A percentile compares a stretch with the other conserved stretches of the same genome.
These are phyloP conservation scores for Helicoverpa zea DNA, from an alignment of 1,140 invertebrate genomes.

Conservation along the genomic window DNA sequence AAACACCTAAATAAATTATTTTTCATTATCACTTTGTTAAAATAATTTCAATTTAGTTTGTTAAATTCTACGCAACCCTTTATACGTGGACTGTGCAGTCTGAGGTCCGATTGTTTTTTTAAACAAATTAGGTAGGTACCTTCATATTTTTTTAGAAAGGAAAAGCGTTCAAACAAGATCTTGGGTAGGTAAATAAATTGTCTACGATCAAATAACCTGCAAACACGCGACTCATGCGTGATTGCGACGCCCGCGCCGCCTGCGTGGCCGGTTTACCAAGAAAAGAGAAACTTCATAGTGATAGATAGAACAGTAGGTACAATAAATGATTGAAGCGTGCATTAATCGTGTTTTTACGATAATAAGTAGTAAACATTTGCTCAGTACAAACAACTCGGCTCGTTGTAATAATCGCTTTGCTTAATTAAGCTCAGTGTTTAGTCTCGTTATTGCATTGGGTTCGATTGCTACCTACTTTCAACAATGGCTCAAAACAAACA, in stretches of 20 bases:
- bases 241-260: slow-evolving; percentile 25
- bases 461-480: not conserved
- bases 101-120: no score
- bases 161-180: not conserved
- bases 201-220: slow-evolving; percentile 23
- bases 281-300: slow-evolving; percentile 12
- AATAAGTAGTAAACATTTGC: slow-evolving; percentile 29
- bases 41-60: no score
- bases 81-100: no score
- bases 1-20: no score
- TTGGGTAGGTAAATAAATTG: not conserved
- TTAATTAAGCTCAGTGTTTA: slow-evolving; percentile 17
- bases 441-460: slow-evolving; percentile 8
- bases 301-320: slow-evolving; percentile 18
- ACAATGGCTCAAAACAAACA: slow-evolving; percentile 54
- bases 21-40: no score
- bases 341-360: slow-evolving; percentile 51
- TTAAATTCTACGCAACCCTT: no score
- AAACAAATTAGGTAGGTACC: no score
- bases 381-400: slow-evolving; percentile 43
- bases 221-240: slow-evolving; percentile 43
- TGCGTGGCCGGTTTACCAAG: slow-evolving; percentile 35
- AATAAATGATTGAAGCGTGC: slow-evolving; percentile 52
- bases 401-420: slow-evolving; percentile 19
- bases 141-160: no score